Conservation (phyloP, 1,140 invertebrate genomes). For the Drosophila aff. region DNA sequence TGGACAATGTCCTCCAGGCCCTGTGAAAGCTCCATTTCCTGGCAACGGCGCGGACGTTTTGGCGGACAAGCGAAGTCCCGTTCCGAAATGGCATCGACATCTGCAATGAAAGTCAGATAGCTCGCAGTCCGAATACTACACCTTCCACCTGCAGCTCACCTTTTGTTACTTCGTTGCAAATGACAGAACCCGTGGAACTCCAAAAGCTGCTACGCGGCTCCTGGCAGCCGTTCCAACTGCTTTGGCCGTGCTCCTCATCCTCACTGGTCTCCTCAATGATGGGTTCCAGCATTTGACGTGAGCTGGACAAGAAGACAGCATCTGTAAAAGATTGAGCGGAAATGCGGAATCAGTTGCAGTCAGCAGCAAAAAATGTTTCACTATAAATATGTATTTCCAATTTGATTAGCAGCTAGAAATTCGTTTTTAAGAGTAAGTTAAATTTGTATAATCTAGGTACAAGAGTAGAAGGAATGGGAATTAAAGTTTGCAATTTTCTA, state of each 20-base stretch:
- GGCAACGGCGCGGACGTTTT: conserved; percentile 89
- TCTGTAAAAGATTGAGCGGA: conserved; percentile 57
- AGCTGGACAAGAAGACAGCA: conserved; percentile 77
- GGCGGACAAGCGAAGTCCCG: conserved; percentile 92
- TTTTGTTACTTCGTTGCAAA: conserved; percentile 85
- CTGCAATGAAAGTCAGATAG: conserved; percentile 58
- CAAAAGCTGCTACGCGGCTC: conserved; percentile 84
- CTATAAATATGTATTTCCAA: not conserved
- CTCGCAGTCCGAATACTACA: not conserved
- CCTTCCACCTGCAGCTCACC: conserved; percentile 68
- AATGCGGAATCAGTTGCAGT: not conserved
- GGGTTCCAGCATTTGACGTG: conserved; percentile 87
- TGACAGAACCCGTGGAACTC: conserved; percentile 87
- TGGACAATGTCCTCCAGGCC: conserved; percentile 67
- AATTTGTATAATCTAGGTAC: not conserved
- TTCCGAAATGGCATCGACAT: conserved; percentile 89
- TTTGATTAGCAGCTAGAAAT: not conserved
- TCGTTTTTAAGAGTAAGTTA: not conserved
- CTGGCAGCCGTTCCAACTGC: conserved; percentile 65
- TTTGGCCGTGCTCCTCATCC: conserved; percentile 87
- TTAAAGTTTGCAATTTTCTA: too few species aligned
- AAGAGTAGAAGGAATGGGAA: too few species aligned
- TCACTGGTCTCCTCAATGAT: conserved; percentile 91
- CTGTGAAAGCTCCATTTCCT: conserved; percentile 66
- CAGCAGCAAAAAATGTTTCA: not conserved